These are phyloP conservation scores for Neotragus pygmaeus DNA, from an alignment of 2,113 vertebrate species.

Conservation along the genomic window DNA sequence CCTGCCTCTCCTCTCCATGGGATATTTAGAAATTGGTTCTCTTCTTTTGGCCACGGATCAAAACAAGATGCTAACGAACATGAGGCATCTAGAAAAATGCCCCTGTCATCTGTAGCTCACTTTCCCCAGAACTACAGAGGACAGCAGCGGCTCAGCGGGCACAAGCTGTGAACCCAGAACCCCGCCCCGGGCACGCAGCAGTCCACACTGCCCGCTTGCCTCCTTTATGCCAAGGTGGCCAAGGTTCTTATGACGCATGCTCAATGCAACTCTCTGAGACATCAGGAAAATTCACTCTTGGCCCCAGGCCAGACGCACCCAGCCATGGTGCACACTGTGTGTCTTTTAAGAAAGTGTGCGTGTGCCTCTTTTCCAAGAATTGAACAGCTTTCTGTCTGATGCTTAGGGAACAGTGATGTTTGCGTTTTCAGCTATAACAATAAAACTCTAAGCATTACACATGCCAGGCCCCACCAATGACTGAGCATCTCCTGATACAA, in stretches of 20 bases:
- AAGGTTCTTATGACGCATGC: not conserved
- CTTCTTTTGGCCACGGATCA: not conserved
- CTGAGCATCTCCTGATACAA: not conserved
- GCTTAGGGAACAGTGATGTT: not conserved
- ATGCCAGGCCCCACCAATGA: not conserved
- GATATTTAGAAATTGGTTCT: not conserved
- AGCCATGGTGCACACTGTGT: not conserved
- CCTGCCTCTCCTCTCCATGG: not conserved
- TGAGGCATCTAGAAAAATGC: not conserved
- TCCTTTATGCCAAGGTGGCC: not conserved
- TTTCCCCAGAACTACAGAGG: not conserved
- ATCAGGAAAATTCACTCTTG: constrained; percentile 56
- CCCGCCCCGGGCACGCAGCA: not conserved
- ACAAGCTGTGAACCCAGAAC: not conserved
- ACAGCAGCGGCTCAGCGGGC: not conserved
- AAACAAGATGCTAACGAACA: not conserved
- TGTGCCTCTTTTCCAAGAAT: not conserved
- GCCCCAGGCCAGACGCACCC: constrained; percentile 1
- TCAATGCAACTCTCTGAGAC: not conserved
- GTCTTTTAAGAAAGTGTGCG: not conserved
- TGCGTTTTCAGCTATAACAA: not conserved
- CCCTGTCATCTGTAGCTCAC: not conserved
- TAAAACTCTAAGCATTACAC: not conserved
- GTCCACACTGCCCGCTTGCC: not conserved
- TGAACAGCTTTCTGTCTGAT: not conserved